Evolutionary conservation across 2,888 invertebrate species (phyloP).

Genomic region (Phanerotoma sp.): DNA sequence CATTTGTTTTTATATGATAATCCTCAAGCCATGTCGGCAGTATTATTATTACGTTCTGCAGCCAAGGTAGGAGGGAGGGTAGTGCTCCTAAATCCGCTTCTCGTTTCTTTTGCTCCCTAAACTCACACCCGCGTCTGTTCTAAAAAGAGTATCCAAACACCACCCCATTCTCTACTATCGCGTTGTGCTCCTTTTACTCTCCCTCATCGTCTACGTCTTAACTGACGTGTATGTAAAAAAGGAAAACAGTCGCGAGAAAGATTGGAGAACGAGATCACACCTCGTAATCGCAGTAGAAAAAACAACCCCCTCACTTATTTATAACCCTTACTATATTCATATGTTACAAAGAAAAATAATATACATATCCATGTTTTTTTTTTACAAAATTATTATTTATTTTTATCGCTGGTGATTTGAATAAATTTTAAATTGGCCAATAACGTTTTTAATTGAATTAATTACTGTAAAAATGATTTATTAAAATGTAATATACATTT

Average conservation of each 20-base stretch:
- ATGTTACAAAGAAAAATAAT: too few species aligned
- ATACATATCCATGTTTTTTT: too few species aligned
- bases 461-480: too few species aligned
- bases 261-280: conserved; percentile 32
- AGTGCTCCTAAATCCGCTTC: conserved; percentile 23
- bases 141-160: not conserved
- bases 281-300: conserved; percentile 29
- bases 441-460: too few species aligned
- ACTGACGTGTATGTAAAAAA: not conserved
- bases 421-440: too few species aligned
- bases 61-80: not conserved
- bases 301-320: not conserved
- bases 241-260: conserved; percentile 26
- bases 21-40: conserved; percentile 34
- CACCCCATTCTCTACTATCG: not conserved
- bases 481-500: too few species aligned
- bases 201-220: not conserved
- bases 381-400: too few species aligned
- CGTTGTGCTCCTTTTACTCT: not conserved
- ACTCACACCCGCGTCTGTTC: conserved; percentile 1
- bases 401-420: too few species aligned
- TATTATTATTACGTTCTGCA: conserved; percentile 36
- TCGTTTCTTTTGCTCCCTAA: conserved; percentile 19
- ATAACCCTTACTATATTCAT: conserved; percentile 9
- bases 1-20: conserved; percentile 41